phyloP scores from a whole-genome alignment of 2,888 invertebrate genomes.

The Chymomyza procnemis region DNA sequence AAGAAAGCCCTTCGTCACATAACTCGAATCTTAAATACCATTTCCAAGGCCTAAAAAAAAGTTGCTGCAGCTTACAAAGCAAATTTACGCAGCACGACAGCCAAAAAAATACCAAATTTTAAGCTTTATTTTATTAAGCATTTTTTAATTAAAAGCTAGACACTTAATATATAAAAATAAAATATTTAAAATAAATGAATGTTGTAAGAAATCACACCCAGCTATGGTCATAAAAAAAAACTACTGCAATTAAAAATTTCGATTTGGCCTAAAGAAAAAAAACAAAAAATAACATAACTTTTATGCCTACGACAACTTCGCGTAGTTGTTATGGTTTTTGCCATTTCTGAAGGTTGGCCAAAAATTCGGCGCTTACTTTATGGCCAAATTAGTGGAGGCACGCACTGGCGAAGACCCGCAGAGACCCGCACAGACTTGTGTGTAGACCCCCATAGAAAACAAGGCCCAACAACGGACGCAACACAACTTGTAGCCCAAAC shows the following conservation, averaged over 20 bases:
- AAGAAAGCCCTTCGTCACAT: no score
- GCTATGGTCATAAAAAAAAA: neutral
- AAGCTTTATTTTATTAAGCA: neutral
- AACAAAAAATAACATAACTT: neutral
- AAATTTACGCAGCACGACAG: neutral
- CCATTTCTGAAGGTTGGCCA: neutral
- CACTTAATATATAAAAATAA: neutral
- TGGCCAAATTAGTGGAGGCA: conserved; percentile 57
- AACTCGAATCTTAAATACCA: no score
- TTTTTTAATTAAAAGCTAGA: neutral
- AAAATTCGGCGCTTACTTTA: conserved; percentile 42
- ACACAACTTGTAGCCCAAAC: conserved; percentile 17
- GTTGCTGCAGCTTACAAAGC: neutral
- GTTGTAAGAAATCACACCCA: neutral
- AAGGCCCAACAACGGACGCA: conserved; percentile 9
- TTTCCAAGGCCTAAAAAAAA: no score
- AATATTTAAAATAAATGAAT: neutral
- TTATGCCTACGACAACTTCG: neutral
- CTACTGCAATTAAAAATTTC: conserved; percentile 6
- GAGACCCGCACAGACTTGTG: no score
- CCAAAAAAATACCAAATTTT: neutral
- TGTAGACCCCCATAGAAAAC: conserved; percentile 29
- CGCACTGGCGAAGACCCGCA: conserved; percentile 11
- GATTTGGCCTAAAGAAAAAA: conserved; percentile 7
- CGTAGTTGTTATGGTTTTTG: conserved; percentile 10